These are phyloP conservation scores for Lumbricus terrestris DNA, from an alignment of 2,888 invertebrate species.

Conservation along the genomic window DNA sequence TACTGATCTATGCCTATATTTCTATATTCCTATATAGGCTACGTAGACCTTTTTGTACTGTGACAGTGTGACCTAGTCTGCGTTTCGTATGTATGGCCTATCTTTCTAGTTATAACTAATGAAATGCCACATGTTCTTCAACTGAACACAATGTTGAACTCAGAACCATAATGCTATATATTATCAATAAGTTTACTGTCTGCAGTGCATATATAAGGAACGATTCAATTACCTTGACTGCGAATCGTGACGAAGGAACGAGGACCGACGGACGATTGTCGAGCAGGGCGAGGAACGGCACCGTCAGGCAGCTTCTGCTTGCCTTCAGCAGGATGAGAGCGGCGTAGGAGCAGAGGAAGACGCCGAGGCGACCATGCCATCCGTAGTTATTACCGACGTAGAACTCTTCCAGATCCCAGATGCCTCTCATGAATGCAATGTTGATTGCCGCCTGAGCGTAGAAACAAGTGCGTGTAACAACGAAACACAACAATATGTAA, in stretches of 20 bases:
- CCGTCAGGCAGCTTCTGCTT: background rate
- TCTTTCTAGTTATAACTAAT: background rate
- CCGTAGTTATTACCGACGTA: background rate
- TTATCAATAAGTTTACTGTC: background rate
- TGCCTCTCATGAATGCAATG: slow-evolving; percentile 28
- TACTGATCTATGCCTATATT: no score
- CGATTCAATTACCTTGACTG: slow-evolving; percentile 22
- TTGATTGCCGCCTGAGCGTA: background rate
- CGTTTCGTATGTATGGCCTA: no score
- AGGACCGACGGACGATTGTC: slow-evolving; percentile 12
- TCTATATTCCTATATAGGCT: background rate
- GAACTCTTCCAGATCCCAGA: slow-evolving; percentile 23
- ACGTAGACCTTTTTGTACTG: background rate
- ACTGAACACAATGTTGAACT: no score
- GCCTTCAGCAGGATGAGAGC: background rate
- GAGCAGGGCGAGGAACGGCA: background rate
- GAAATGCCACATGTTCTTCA: background rate
- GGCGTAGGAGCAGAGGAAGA: background rate
- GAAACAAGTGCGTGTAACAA: background rate
- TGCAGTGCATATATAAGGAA: no score
- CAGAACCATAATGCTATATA: background rate
- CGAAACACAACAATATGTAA: background rate
- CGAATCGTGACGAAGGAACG: slow-evolving; percentile 12
- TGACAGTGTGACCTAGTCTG: background rate
- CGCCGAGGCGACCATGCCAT: background rate